A percentile compares a stretch with the other conserved stretches of the same genome.
phyloP scores from a whole-genome alignment of 2,888 invertebrate genomes.

The Dynastes grantii region DNA sequence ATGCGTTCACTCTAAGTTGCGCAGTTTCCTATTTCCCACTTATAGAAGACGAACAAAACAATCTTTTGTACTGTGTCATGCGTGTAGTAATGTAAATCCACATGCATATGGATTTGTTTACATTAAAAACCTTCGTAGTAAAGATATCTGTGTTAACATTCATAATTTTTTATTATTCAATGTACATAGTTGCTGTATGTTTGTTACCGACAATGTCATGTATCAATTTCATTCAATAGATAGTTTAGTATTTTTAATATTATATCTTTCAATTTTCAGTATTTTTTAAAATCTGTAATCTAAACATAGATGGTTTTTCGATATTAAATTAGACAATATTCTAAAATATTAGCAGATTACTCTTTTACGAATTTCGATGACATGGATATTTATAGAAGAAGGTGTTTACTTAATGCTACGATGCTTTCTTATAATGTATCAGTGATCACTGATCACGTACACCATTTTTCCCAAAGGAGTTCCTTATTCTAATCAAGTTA shows the following conservation, averaged over 20 bases:
- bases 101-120: background rate
- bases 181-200: background rate
- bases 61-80: background rate
- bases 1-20: background rate
- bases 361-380: no score
- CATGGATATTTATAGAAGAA: no score
- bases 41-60: background rate
- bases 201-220: background rate
- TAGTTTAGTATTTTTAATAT: no score
- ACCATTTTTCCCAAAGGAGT: background rate
- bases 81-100: background rate
- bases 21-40: background rate
- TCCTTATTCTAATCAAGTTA: constrained; percentile 1
- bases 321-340: no score
- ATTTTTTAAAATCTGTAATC: no score
- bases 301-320: no score
- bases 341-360: no score
- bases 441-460: background rate
- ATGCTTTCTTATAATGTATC: no score
- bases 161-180: background rate
- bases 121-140: background rate
- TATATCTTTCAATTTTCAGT: no score
- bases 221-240: background rate
- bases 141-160: constrained; percentile 6
- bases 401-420: no score